A percentile compares a stretch with the other conserved stretches of the same genome.
These are phyloP conservation scores for Aradophagus sp. DNA, from an alignment of 1,140 invertebrate genomes.

Conservation along the genomic window DNA sequence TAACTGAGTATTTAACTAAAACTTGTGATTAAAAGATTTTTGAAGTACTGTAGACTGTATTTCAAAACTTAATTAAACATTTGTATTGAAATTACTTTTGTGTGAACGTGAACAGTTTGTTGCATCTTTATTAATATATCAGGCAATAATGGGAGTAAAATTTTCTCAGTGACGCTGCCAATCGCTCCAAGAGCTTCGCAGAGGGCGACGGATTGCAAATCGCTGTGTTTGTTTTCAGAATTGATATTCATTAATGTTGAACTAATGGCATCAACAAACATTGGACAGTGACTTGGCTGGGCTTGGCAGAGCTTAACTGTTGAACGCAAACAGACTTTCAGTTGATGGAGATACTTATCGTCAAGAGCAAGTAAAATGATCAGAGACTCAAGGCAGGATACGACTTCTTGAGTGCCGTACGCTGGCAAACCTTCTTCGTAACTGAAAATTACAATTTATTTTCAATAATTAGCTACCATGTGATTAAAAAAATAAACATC, in stretches of 20 bases:
- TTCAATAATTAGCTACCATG: too few relatives aligned
- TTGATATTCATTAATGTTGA: conserved; percentile 73
- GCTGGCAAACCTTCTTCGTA: conserved; percentile 80
- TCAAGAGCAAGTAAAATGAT: conserved; percentile 79
- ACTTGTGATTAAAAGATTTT: too few relatives aligned
- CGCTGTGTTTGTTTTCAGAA: conserved; percentile 61
- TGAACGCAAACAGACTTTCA: conserved; percentile 81
- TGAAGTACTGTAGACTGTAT: too few relatives aligned
- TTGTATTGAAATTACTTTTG: too few relatives aligned
- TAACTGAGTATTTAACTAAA: too few relatives aligned
- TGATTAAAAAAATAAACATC: too few relatives aligned
- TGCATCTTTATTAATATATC: conserved; percentile 77
- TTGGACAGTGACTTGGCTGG: conserved; percentile 77
- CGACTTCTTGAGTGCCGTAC: conserved; percentile 78
- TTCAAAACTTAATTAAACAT: too few relatives aligned
- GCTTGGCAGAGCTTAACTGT: conserved; percentile 81
- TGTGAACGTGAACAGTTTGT: conserved; percentile 66
- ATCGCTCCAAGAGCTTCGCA: conserved; percentile 85
- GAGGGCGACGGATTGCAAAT: conserved; percentile 71
- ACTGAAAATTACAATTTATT: too few relatives aligned
- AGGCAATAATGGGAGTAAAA: conserved; percentile 76
- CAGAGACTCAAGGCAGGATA: conserved; percentile 81
- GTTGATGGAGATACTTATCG: conserved; percentile 76
- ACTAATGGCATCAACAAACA: conserved; percentile 80
- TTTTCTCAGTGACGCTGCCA: conserved; percentile 79